Evolutionary conservation across 2,797 vertebrate species (phyloP), one percentile per base, ranked within the genome.

Genomic region (Peromyscus eremicus): DNA sequence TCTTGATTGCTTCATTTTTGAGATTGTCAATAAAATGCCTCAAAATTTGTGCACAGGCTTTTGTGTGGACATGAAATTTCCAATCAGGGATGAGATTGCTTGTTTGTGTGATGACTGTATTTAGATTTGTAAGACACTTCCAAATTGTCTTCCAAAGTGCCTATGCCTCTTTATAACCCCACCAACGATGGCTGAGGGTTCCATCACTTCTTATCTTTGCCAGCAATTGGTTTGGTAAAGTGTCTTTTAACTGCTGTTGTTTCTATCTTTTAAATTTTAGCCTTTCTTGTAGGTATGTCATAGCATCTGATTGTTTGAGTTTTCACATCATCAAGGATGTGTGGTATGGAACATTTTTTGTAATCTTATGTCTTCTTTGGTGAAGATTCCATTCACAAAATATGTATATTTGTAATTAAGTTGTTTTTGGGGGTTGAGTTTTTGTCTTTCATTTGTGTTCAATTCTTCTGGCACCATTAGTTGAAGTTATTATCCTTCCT

Each of bases 401-500:
- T 92, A 43, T 37, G 13, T 68, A 43, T 43, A 37, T 66, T 75
- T 80, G 73, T 70, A 60, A 81, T 34, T 62, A 29, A 60, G 11
- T 1, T 77, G 40, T 5, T 55, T 76, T 12, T 52, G 19, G 43
- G 52, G 27, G 29, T 37, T 55, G 34, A 52, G 23, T 10, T 62
- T 76, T 8, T 86, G 21, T 91, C 43, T 43, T 46, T 82, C 82
- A n/a, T 57, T 55, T 43, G 16, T 37, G 1, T 49, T 40, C 2
- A 70, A 43, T 75, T 89, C 3, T 83, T 68, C 9, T 19, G 40
- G 32, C 21, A 84, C 19, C 19, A 9, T 94, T 92, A 70, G 43
- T 81, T 89, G 85, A 82, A 92, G 85, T 77, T 12, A 86, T 23
- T 81, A 34, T 66, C 27, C 5, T 66, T 94, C 89, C 29, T 55